A percentile compares a stretch with the other conserved stretches of the same genome.
These are phyloP conservation scores for Antigone vipio DNA, from an alignment of 2,113 vertebrate species.

Conservation along the genomic window DNA sequence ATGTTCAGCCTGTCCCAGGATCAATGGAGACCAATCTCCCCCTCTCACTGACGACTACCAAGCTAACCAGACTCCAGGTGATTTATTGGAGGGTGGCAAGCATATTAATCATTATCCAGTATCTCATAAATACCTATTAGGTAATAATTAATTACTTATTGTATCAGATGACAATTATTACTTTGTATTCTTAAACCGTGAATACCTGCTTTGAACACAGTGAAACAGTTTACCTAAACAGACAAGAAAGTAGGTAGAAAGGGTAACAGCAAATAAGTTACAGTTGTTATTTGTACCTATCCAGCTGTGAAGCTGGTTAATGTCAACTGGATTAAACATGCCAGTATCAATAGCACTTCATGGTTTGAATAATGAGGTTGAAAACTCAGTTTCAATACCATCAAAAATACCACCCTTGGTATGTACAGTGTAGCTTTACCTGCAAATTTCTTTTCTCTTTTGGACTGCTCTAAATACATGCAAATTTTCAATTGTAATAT, in stretches of 20 bases:
- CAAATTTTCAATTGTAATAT: neutral
- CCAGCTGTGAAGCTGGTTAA: neutral
- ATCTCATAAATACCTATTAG: neutral
- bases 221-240: neutral
- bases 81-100: neutral
- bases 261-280: neutral
- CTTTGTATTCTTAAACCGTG: neutral
- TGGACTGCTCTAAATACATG: neutral
- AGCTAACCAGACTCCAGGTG: neutral
- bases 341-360: neutral
- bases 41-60: neutral
- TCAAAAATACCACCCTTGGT: neutral
- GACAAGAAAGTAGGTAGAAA: neutral
- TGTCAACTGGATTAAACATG: neutral
- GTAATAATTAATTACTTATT: neutral
- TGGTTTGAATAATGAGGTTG: neutral
- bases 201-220: neutral
- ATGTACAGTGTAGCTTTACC: neutral
- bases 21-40: neutral
- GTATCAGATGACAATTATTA: neutral
- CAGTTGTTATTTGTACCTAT: neutral
- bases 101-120: neutral
- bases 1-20: neutral
- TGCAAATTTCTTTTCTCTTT: neutral
- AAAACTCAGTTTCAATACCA: neutral